Evolutionary conservation across 2,888 invertebrate genomes (phyloP).

Genomic region (Amphipyra berbera): DNA sequence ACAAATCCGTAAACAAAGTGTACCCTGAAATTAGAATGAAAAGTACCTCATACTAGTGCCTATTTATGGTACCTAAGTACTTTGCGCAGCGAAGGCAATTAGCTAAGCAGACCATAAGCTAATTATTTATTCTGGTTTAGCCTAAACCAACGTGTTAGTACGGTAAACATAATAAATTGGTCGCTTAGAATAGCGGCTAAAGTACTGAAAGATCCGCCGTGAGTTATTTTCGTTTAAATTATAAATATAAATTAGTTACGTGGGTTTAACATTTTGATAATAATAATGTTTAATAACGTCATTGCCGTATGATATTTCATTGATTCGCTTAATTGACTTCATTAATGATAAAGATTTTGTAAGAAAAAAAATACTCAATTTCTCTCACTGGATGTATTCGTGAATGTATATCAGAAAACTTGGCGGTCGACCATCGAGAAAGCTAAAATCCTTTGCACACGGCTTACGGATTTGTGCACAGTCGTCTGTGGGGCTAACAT

Average conservation of each 20-base stretch:
- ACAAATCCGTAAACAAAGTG: too few relatives aligned
- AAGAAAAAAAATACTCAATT: constrained; percentile 22
- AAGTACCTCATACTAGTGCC: too few relatives aligned
- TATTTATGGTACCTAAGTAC: not conserved
- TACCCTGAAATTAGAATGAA: too few relatives aligned
- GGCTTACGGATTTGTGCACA: too few relatives aligned
- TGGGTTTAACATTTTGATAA: constrained; percentile 12
- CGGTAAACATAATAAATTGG: constrained; percentile 23
- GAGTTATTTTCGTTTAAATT: constrained; percentile 34
- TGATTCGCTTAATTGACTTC: constrained; percentile 24
- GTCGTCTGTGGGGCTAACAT: too few relatives aligned
- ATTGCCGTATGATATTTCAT: constrained; percentile 25
- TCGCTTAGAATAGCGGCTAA: not conserved
- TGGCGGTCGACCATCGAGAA: too few relatives aligned
- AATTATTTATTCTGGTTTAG: constrained; percentile 13
- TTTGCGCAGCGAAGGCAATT: not conserved
- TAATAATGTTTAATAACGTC: constrained; percentile 22
- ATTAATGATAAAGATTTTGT: constrained; percentile 29
- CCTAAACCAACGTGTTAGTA: constrained; percentile 8
- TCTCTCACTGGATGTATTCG: not conserved
- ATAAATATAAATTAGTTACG: constrained; percentile 27
- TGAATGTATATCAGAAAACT: too few relatives aligned
- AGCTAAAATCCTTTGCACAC: too few relatives aligned
- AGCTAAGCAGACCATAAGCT: constrained; percentile 19
- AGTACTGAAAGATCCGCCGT: constrained; percentile 1